Base-by-base conservation (phyloP, 2,113 vertebrate species). In the Leucosticte australis region DNA sequence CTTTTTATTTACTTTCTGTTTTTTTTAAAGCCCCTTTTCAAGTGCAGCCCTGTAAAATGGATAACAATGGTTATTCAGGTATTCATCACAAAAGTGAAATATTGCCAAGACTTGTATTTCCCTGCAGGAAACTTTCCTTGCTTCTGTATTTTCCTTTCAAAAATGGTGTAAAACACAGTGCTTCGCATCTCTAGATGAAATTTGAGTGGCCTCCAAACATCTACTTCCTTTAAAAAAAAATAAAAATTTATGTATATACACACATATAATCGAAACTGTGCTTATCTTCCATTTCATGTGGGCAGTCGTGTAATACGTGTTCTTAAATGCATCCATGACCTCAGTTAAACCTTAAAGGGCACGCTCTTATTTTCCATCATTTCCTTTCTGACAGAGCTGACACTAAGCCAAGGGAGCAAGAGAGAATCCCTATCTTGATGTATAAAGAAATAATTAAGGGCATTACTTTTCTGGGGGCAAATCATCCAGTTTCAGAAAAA, bases 271-370 rank as follows among this genome's bases (percentile, higher is more conserved):
- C 22, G 21, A 62, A 93, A 67, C 82, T 50, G 15, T 42, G 22
- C 41, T 75, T 82, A 89, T 87, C 39, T 87, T 73, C 57, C 28
- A 52, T 67, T 87, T 85, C 79, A 73, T 87, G 44, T 27, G 13
- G 52, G 55, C 41, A 81, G 46, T 52, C 81, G 82, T 80, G 78
- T 80, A 87, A 82, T 59, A 79, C 13, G 19, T 71, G 63, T 52
- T 94, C 76, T 90, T 50, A 91, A 92, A 94, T 49, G 37, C 33
- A 85, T 65, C 65, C 50, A 35, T 67, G 69, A 87, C 93, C 87
- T 86, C 63, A 82, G 37, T 81, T 88, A 95, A 96, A 96, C 74
- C 47, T 78, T 69, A 68, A 24, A 79, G 57, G 83, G 50, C 52
- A 96, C 7, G 9, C 30, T 39, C 39, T 64, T 89, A 56, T 65